Conservation (phyloP, 1,140 invertebrate species). For the Lasaia peninsularis region DNA sequence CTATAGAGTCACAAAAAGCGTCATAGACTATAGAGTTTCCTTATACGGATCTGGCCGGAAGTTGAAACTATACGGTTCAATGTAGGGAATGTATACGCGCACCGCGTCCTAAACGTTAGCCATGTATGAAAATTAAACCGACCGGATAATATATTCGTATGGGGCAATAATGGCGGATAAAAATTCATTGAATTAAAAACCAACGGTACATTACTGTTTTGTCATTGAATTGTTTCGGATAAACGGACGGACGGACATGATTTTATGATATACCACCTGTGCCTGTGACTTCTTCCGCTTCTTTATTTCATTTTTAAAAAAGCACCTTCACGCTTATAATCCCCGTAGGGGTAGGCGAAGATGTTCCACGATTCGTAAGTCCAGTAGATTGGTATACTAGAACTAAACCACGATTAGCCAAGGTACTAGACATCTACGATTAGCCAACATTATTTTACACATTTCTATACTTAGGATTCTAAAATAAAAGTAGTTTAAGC, state of each 20-base stretch:
- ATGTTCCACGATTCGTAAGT: too few relatives aligned
- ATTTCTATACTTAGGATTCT: too few relatives aligned
- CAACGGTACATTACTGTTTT: conserved; percentile 40
- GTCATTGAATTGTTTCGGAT: conserved; percentile 14
- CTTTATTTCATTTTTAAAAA: too few relatives aligned
- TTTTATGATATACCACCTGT: background rate
- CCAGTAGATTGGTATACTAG: too few relatives aligned
- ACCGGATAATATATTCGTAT: conserved; percentile 48
- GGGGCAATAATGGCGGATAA: conserved; percentile 58
- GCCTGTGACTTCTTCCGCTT: too few relatives aligned
- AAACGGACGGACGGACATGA: background rate
- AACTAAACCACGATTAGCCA: too few relatives aligned
- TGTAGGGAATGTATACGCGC: conserved; percentile 21
- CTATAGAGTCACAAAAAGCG: background rate
- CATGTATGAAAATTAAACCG: conserved; percentile 43
- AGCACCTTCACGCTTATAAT: too few relatives aligned
- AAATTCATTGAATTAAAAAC: conserved; percentile 47
- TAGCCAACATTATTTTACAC: too few relatives aligned
- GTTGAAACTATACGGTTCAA: conserved; percentile 15
- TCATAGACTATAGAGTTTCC: background rate
- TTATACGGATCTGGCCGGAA: conserved; percentile 6
- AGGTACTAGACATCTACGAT: too few relatives aligned
- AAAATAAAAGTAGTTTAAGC: too few relatives aligned
- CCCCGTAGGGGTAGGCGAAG: too few relatives aligned
- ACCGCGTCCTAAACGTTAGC: conserved; percentile 29